Base-by-base conservation (phyloP, 2,797 vertebrate genomes). In the Microctenopoma steveboyesi region DNA sequence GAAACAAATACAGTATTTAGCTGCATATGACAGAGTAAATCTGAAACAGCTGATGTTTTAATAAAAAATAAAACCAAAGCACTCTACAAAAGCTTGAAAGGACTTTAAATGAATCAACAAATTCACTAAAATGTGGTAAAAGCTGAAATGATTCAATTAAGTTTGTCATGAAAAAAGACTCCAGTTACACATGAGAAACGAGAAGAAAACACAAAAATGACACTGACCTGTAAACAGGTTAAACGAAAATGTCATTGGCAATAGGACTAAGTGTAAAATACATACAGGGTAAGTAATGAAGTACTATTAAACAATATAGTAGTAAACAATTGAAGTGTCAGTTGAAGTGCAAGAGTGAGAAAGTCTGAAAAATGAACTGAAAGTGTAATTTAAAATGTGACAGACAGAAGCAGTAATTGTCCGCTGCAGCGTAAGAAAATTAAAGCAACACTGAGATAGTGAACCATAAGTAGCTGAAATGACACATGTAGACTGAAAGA, bases 11-110 rank as follows among this genome's bases (percentile, higher is more conserved):
- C 53, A 45, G 6, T 7, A 35, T 35, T 39, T n/a, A 14, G 49
- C 25, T 59, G 40, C 40, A 59, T 61, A 57, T 53, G 40, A 49
- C 15, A 78, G 66, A 63, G 51, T 14, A 59, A 61, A 64, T 66
- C 28, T 35, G 46, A 72, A 74, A 47, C 15, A 45, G 77, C 51
- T 51, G 46, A 46, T 14, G 52, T 35, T 71, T 60, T 25, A 8
- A 27, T 52, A 9, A 58, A 54, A 65, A 18, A 53, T 1, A 65
- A 46, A 65, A 58, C 53, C 7, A 54, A 65, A 62, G 52, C 47
- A 9, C 37, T 50, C 30, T 57, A 46, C 12, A 50, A 75, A 46
- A 18, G 2, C 6, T 18, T 46, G 40, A 3, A 46, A 46, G 7
- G 7, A 18, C 45, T 46, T 46, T 45, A 9, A 46, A n/a, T n/a